Conservation (phyloP, 1,140 invertebrate species). For the Aphis gossypii region DNA sequence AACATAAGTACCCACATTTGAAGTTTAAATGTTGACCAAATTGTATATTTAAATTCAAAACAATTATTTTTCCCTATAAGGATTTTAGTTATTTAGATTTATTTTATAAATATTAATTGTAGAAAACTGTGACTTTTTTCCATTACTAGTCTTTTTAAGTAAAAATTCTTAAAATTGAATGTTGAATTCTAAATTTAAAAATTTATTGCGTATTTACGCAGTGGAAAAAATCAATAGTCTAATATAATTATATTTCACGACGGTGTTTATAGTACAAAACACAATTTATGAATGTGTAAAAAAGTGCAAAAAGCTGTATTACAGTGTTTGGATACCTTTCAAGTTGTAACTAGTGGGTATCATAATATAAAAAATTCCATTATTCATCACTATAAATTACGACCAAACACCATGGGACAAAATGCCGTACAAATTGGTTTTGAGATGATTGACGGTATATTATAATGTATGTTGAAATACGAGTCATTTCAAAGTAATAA, state of each 20-base stretch:
- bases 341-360: not conserved
- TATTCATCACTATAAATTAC: constrained; percentile 11
- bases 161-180: not conserved
- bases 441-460: not conserved
- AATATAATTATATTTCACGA: not conserved
- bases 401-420: not conserved
- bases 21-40: not conserved
- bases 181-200: not conserved
- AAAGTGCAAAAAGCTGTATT: not conserved
- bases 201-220: not conserved
- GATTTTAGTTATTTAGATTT: not conserved
- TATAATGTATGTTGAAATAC: not conserved
- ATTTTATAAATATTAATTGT: not conserved
- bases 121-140: not conserved
- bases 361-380: not conserved
- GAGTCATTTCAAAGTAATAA: not conserved
- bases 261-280: not conserved
- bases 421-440: constrained; percentile 10
- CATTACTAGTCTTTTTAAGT: not conserved
- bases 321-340: not conserved
- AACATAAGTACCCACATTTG: not conserved
- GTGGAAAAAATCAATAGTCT: not conserved
- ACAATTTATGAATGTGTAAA: not conserved
- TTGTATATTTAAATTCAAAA: not conserved
- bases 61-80: not conserved